Conservation (phyloP, 2,113 vertebrate genomes). For the Stigmatopora nigra region DNA sequence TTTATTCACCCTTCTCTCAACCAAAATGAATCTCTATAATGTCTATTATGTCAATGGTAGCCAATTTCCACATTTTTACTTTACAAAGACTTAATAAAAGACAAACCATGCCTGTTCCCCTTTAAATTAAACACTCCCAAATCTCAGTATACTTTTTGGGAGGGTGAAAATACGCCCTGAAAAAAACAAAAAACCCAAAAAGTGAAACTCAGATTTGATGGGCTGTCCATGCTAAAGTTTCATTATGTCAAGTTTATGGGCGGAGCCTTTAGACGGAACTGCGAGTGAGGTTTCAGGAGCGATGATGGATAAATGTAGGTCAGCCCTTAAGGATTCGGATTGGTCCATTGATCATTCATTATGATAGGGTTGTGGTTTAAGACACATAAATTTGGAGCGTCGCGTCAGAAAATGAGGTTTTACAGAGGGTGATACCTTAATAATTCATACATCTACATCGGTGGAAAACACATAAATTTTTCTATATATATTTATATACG, state of each 20-base stretch:
- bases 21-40: no score
- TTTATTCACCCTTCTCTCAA: no score
- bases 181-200: not conserved
- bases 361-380: constrained; percentile 10
- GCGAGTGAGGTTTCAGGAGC: constrained; percentile 15
- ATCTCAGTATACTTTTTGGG: not conserved
- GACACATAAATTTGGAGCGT: constrained; percentile 21
- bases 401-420: constrained; percentile 9
- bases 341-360: constrained; percentile 49
- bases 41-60: no score
- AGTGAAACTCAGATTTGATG: not conserved
- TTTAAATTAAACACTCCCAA: not conserved
- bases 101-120: not conserved
- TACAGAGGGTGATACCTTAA: constrained; percentile 26
- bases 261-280: constrained; percentile 11
- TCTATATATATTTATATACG: constrained; percentile 30
- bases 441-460: constrained; percentile 1
- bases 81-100: not conserved
- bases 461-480: constrained; percentile 32
- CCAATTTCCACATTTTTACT: not conserved
- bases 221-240: not conserved
- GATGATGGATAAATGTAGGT: constrained; percentile 42
- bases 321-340: constrained; percentile 59
- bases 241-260: not conserved
- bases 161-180: not conserved